Evolutionary conservation across 2,888 invertebrate species (phyloP), one percentile per base, ranked within the genome.

Genomic region (Amphiduros pacificus): DNA sequence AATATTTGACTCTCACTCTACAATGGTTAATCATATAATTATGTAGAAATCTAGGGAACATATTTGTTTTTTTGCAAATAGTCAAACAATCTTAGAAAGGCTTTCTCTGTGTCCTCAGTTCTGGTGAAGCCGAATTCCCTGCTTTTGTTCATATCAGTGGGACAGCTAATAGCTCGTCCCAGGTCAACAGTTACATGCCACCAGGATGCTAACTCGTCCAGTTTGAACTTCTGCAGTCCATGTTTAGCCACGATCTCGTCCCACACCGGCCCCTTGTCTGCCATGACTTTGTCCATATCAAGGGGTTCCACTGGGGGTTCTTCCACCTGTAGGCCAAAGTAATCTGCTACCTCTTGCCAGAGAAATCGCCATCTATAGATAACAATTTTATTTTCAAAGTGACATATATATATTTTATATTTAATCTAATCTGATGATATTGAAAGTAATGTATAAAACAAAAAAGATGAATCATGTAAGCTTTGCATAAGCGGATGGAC

Each of bases 71-170:
- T 17, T 44, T 4, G n/a, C 20, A 44, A 22, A 17, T 44, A 44
- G 44, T 44, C 44, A 44, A 44, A 44, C n/a, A 44, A 44, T 44
- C 22, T 44, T 5, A 11, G 5, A 22, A 20, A 44, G 22, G 44
- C 44, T n/a, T 44, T 4, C 22, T 44, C 44, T 11, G 44, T 44
- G 22, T 44, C 44, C 17, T 44, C 20, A 22, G n/a, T 11, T 44
- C 22, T 5, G 5, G 5, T 44, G 44, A 44, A 44, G n/a, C 44
- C 44, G 17, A 44, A 22, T 44, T 44, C 44, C 22, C 44, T 44
- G 44, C 44, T 44, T 44, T 44, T 44, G 44, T 44, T 44, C 44
- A 44, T 44, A 22, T 44, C 44, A 44, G 44, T 44, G 5, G 44
- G 44, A 22, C 44, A 44, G n/a, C 44, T 44, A 22, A 44, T 22